A percentile compares a stretch with the other conserved stretches of the same genome.
phyloP scores from a whole-genome alignment of 1,140 invertebrate species.

The Anastrepha obliqua region DNA sequence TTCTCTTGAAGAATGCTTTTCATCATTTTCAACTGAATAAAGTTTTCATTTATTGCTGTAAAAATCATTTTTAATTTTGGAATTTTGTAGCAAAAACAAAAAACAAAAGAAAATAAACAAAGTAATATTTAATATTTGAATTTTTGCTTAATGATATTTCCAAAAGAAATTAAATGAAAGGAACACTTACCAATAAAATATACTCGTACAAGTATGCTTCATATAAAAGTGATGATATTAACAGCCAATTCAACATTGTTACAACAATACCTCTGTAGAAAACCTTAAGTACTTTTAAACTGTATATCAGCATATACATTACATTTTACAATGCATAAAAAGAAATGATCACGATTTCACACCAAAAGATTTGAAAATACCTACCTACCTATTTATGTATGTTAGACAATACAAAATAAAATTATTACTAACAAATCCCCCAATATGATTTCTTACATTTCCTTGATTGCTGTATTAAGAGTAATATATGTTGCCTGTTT shows the following conservation, averaged over 20 bases:
- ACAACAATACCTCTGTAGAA: slow-evolving; percentile 33
- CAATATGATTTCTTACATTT: too few species aligned
- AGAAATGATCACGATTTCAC: neutral
- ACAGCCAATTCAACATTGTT: slow-evolving; percentile 23
- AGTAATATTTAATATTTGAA: neutral
- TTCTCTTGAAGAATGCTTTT: slow-evolving; percentile 62
- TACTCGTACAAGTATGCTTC: neutral
- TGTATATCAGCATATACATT: neutral
- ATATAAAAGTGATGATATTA: neutral
- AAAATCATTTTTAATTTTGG: slow-evolving; percentile 42
- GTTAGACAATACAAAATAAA: too few species aligned
- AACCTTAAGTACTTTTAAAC: slow-evolving; percentile 7
- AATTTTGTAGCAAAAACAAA: slow-evolving; percentile 21
- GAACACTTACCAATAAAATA: neutral
- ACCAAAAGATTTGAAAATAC: too few species aligned
- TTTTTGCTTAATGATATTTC: too few species aligned
- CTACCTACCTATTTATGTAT: too few species aligned
- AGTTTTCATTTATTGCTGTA: slow-evolving; percentile 53
- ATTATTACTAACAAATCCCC: too few species aligned
- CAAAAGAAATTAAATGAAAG: neutral
- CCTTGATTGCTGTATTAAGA: too few species aligned
- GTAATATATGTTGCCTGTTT: too few species aligned
- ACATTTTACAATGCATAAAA: neutral
- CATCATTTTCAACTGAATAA: slow-evolving; percentile 58
- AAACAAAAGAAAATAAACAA: neutral